Conservation (phyloP, 2,113 vertebrate genomes). For the Hassar affinis region DNA sequence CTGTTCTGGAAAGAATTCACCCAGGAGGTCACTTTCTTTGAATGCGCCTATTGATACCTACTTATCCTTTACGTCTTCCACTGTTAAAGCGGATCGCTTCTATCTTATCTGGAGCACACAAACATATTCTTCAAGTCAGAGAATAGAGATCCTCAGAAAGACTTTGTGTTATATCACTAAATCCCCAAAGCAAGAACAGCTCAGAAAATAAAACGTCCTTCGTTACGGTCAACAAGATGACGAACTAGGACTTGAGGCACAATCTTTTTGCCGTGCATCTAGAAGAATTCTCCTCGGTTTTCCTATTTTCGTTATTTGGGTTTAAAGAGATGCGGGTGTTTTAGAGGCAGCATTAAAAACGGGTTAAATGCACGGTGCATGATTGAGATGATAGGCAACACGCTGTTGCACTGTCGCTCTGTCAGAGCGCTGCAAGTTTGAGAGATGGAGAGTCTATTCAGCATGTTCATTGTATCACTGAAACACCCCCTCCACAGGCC, state of each 20-base stretch:
- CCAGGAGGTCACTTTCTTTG: neutral
- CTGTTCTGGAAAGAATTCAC: constrained; percentile 17
- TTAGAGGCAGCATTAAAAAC: neutral
- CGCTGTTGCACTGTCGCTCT: neutral
- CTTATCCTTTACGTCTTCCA: neutral
- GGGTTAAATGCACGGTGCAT: neutral
- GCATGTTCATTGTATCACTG: constrained; percentile 75
- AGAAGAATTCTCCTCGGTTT: neutral
- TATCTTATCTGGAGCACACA: neutral
- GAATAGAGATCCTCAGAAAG: neutral
- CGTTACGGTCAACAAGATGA: too few species aligned
- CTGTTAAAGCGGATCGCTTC: neutral
- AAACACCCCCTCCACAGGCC: neutral
- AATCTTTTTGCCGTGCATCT: neutral
- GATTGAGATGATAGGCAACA: constrained; percentile 3
- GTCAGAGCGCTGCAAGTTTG: constrained; percentile 9
- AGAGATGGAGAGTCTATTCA: constrained; percentile 65
- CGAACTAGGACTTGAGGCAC: neutral
- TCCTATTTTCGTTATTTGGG: neutral
- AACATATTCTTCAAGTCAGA: neutral
- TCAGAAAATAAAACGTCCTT: too few species aligned
- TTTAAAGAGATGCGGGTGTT: neutral
- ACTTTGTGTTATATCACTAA: neutral
- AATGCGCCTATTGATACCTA: neutral
- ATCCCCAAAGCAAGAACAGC: neutral